Percentiles rank a stretch among this genome's conserved stretches.
Evolutionary conservation across 2,888 invertebrate species (phyloP).

Genomic region (Synanthedon tipuliformis): DNA sequence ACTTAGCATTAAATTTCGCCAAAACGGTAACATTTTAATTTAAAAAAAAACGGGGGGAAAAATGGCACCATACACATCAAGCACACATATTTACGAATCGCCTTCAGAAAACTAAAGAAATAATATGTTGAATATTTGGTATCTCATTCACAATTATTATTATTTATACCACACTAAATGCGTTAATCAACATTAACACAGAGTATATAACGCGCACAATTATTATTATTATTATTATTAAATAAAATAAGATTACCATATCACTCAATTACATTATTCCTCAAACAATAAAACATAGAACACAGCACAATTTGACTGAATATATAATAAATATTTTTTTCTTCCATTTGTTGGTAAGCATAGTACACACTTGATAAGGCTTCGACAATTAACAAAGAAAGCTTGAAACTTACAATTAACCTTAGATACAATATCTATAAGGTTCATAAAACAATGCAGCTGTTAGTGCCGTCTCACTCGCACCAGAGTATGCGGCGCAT

Average conservation of each 20-base stretch:
- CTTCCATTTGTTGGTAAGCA: conserved; percentile 2
- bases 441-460: too few relatives aligned
- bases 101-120: conserved; percentile 10
- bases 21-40: conserved; percentile 30
- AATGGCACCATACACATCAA: conserved; percentile 30
- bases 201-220: conserved; percentile 16
- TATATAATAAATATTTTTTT: too few relatives aligned
- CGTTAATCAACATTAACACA: conserved; percentile 30
- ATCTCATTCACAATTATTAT: conserved; percentile 49
- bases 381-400: too few relatives aligned
- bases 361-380: too few relatives aligned
- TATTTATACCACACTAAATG: conserved; percentile 35
- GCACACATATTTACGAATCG: background rate
- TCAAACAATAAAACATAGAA: conserved; percentile 32
- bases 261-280: conserved; percentile 35
- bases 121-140: conserved; percentile 53
- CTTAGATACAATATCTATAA: too few relatives aligned
- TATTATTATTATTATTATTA: conserved; percentile 9
- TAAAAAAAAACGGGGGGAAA: conserved; percentile 13
- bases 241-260: conserved; percentile 17
- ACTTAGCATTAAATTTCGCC: conserved; percentile 12
- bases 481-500: too few relatives aligned
- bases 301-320: conserved; percentile 49
- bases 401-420: too few relatives aligned
- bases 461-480: too few relatives aligned